Base-by-base conservation (phyloP, 2,113 vertebrate genomes). In the Tragelaphus strepsiceros region DNA sequence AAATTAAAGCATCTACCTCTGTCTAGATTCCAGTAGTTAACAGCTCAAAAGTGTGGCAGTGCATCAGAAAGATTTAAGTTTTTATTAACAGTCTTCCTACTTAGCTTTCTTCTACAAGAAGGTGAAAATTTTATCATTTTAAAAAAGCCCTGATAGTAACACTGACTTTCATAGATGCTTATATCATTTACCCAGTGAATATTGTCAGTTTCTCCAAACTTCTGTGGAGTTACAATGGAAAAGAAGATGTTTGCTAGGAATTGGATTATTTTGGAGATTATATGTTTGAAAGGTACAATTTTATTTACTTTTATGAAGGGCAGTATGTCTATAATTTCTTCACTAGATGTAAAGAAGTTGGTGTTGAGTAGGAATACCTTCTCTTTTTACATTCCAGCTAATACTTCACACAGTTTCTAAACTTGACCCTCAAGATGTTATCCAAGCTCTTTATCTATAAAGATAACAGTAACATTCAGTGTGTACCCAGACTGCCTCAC, bases 391-490 rank as follows among this genome's bases (percentile, higher is more conserved):
- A 53, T 92, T 88, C 35, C 78, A 97, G 82, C 28, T 85, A 81
- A 92, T 88, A 24, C 82, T 89, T 62, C 35, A 71, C 39, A 74
- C 10, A 88, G 26, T 90, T 96, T 96, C 82, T 80, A 74, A 81
- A 90, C 85, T 58, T 92, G 85, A 91, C 82, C 94, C 82, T 71
- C 77, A 62, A 94, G 56, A 89, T 90, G 30, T 67, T 82, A 97
- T 94, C 43, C 86, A 53, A 91, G 67, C 46, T 83, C 80, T 94
- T 83, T 94, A 95, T 81, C 96, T 94, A 6, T 77, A 96, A 94
- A 96, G 86, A 83, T 71, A 90, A n/a, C 58, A 53, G 71, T 90
- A 49, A 78, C 94, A 61, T 84, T 92, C 83, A 49, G 46, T 94
- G 43, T 90, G 46, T n/a, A 84, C 51, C 71, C 92, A 96, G 84